A percentile compares a stretch with the other conserved stretches of the same genome.
phyloP scores from a whole-genome alignment of 2,113 vertebrate genomes.

The Girardinichthys multiradiatus region DNA sequence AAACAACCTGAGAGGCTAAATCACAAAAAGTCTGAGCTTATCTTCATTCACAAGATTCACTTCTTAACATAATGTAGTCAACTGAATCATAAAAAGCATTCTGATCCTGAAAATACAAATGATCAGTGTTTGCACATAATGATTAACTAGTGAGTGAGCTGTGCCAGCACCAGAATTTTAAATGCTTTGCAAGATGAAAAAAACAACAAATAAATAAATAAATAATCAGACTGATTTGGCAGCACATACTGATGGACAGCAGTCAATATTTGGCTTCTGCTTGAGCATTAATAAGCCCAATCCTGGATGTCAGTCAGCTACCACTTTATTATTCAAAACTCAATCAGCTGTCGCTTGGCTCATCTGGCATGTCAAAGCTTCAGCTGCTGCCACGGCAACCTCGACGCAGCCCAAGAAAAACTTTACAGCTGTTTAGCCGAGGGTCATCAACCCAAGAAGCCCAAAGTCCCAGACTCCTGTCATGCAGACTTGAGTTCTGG shows the following conservation, averaged over 20 bases:
- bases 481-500: conserved; percentile 21
- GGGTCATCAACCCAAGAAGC: conserved; percentile 25
- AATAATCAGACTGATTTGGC: conserved; percentile 29
- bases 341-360: conserved; percentile 15
- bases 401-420: conserved; percentile 15
- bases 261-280: conserved; percentile 7
- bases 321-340: conserved; percentile 41
- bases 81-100: neutral
- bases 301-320: conserved; percentile 40
- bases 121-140: conserved; percentile 10
- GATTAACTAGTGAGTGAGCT: conserved; percentile 25
- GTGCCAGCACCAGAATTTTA: conserved; percentile 17
- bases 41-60: neutral
- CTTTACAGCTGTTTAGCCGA: conserved; percentile 25
- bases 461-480: conserved; percentile 36
- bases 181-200: conserved; percentile 7
- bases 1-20: neutral
- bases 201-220: neutral
- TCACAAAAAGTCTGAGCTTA: neutral
- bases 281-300: conserved; percentile 37
- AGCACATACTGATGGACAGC: conserved; percentile 37
- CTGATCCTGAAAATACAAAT: conserved; percentile 22
- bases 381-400: conserved; percentile 19
- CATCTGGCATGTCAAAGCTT: conserved; percentile 36
- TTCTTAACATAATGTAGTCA: neutral